A percentile compares a stretch with the other conserved stretches of the same genome.
These are phyloP conservation scores for Adrianichthys oophorus DNA, from an alignment of 2,797 vertebrate genomes.

Conservation along the genomic window DNA sequence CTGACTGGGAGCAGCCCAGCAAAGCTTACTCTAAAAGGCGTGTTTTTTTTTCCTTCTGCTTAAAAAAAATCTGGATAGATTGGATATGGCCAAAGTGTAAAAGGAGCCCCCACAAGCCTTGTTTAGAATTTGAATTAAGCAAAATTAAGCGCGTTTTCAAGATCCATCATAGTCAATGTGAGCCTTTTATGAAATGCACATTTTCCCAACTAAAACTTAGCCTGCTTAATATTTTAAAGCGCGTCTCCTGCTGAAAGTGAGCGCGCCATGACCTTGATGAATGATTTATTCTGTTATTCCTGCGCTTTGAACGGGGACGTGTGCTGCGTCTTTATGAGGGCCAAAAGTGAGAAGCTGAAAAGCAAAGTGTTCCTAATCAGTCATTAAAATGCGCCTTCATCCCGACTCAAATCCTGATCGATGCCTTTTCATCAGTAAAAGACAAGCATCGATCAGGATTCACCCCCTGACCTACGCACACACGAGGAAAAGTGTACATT, in stretches of 20 bases:
- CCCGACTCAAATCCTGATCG: conserved; percentile 1
- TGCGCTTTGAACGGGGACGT: conserved; percentile 15
- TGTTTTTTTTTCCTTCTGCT: background rate
- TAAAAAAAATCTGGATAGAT: background rate
- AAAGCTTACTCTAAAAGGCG: conserved; percentile 15
- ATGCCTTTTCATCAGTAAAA: conserved; percentile 15
- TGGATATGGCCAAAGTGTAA: background rate
- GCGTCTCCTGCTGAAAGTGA: conserved; percentile 29
- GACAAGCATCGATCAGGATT: conserved; percentile 40
- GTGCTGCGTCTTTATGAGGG: conserved; percentile 33
- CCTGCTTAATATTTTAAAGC: conserved; percentile 38
- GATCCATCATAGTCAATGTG: conserved; percentile 24
- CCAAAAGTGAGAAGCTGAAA: conserved; percentile 12
- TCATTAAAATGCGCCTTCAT: conserved; percentile 8
- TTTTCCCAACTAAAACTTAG: conserved; percentile 11
- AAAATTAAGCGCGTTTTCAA: conserved; percentile 25
- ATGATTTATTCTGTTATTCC: conserved; percentile 40
- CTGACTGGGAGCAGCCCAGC: conserved; percentile 36
- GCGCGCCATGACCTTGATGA: conserved; percentile 43
- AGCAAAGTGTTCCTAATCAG: conserved; percentile 28
- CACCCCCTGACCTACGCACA: conserved; percentile 45
- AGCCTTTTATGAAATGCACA: conserved; percentile 8
- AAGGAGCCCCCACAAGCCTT: conserved; percentile 7
- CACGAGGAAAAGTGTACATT: conserved; percentile 40
- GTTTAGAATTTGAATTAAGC: conserved; percentile 7